Evolutionary conservation across 1,140 invertebrate species (phyloP).

Genomic region (Hormaphis cornu): DNA sequence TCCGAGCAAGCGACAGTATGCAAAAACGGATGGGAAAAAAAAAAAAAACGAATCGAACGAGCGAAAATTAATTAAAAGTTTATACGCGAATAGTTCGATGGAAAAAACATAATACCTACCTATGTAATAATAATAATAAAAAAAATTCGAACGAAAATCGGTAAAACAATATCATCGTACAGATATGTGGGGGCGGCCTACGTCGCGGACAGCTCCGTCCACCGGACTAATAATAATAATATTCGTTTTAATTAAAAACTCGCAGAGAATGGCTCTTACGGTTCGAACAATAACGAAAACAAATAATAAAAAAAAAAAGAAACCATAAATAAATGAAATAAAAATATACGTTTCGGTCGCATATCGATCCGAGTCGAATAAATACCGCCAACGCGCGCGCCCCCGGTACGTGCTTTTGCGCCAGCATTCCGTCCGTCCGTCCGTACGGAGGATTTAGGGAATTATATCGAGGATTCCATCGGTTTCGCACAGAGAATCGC

Average conservation of each 20-base stretch:
- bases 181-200: no score
- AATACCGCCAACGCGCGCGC: neutral
- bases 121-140: neutral
- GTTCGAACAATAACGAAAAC: no score
- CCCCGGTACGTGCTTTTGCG: neutral
- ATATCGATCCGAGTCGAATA: neutral
- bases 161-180: neutral
- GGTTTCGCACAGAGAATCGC: no score
- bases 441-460: no score
- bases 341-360: neutral
- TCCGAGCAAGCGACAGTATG: no score
- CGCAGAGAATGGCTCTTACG: neutral
- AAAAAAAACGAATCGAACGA: no score
- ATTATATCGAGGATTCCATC: no score
- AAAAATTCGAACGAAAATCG: neutral
- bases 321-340: slow-evolving; percentile 2
- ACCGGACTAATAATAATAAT: no score
- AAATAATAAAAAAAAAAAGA: neutral
- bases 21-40: neutral
- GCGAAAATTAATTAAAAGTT: slow-evolving; percentile 5
- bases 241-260: slow-evolving; percentile 21
- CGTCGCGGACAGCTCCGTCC: no score
- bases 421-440: neutral
- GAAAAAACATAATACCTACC: no score
- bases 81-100: no score